Evolutionary conservation across 1,140 invertebrate species (phyloP).

Genomic region (Anastrepha obliqua): DNA sequence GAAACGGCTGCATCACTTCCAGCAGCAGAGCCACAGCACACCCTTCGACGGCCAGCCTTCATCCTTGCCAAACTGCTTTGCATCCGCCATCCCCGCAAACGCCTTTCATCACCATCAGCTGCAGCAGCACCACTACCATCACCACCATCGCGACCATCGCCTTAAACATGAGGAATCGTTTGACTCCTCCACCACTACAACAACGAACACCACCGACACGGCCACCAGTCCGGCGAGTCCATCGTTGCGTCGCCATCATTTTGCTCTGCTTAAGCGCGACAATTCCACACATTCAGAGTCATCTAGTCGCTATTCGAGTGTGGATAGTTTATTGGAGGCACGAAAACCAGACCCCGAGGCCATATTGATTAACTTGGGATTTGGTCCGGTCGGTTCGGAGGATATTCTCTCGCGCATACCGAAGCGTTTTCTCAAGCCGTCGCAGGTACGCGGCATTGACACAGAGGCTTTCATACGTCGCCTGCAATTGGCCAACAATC

Average conservation of each 20-base stretch:
- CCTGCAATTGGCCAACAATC: constrained; percentile 78
- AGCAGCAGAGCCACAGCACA: constrained; percentile 4
- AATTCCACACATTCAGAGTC: constrained; percentile 81
- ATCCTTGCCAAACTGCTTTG: constrained; percentile 39
- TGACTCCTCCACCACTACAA: constrained; percentile 63
- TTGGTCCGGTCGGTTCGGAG: constrained; percentile 76
- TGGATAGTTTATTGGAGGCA: constrained; percentile 82
- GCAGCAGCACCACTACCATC: background rate
- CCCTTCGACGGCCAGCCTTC: constrained; percentile 50
- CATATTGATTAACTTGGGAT: constrained; percentile 80
- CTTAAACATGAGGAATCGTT: constrained; percentile 70
- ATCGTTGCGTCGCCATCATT: constrained; percentile 62
- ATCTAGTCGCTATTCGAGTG: constrained; percentile 82
- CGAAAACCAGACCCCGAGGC: constrained; percentile 83
- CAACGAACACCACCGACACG: constrained; percentile 56
- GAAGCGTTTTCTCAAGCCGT: constrained; percentile 79
- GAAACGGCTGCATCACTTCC: background rate
- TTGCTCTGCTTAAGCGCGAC: constrained; percentile 75
- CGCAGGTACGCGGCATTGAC: constrained; percentile 78
- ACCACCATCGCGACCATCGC: constrained; percentile 56
- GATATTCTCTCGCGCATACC: constrained; percentile 79
- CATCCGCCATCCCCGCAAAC: background rate
- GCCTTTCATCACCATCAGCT: background rate
- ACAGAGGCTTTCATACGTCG: constrained; percentile 79
- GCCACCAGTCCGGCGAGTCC: constrained; percentile 61